Percentiles rank a stretch among this genome's conserved stretches.
Conservation (phyloP, 2,113 vertebrate genomes). For the Eonycteris spelaea region DNA sequence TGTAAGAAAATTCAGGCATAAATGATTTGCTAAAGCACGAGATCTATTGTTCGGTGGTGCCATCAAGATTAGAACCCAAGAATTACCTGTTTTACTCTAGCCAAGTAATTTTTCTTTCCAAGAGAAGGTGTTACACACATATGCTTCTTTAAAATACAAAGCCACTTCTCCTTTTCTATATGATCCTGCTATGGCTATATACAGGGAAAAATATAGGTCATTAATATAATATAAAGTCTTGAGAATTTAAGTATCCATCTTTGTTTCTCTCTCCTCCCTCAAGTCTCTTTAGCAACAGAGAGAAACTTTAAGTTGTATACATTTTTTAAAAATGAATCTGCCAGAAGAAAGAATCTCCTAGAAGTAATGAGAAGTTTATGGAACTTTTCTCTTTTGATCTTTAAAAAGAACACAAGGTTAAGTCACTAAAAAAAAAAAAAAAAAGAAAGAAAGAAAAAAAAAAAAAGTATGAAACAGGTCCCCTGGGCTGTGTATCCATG, state of each 20-base stretch:
- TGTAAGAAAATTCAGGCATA: not conserved
- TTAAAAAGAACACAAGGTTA: conserved; percentile 46
- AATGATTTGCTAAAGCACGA: not conserved
- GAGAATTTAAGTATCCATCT: not conserved
- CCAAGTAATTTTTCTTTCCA: not conserved
- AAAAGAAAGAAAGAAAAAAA: not conserved
- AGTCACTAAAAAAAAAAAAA: not conserved
- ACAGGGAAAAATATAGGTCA: not conserved
- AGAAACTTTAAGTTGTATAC: not conserved
- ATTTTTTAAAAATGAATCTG: not conserved
- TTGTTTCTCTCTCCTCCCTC: not conserved
- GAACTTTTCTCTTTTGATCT: conserved; percentile 44
- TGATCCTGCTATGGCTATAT: not conserved
- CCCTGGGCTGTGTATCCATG: conserved; percentile 8
- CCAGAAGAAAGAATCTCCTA: not conserved
- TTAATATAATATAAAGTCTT: not conserved
- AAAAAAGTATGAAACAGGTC: not conserved
- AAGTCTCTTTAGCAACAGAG: not conserved
- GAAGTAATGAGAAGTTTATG: conserved; percentile 46
- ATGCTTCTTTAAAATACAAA: not conserved
- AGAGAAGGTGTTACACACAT: not conserved
- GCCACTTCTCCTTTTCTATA: not conserved
- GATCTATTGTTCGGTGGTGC: not conserved
- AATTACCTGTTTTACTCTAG: not conserved
- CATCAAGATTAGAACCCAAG: not conserved